Evolutionary conservation across 35 echinoderm and acorn worm species (phyloP), one percentile per base, ranked within the genome.

Genomic region (Ophioderma brevispina): DNA sequence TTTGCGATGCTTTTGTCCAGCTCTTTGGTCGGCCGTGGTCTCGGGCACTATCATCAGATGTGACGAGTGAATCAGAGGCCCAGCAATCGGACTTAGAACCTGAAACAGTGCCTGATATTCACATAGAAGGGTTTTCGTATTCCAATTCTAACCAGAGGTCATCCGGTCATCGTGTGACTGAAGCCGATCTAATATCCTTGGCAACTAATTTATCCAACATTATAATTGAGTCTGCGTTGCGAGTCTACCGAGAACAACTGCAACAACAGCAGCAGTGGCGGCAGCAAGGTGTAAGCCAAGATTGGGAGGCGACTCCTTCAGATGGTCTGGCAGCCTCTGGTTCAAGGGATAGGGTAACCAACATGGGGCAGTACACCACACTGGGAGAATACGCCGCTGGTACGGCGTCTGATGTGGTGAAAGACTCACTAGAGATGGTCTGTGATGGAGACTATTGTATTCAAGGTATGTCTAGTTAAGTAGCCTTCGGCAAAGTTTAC

Each of bases 171-270:
- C 6, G 59, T 37, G 78, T 87, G 1, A 89, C 87, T 17, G 94
- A 96, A 81, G 75, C 83, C 34, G 94, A 96, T 55, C 82, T 96
- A 0, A 79, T 96, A 19, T 89, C 86, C 43, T 50, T 96, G 32
- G 94, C 94, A 32, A 84, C 94, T 39, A 96, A 96, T 78, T 82
- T 96, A 23, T 91, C 94, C 18, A 96, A 96, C 64, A 81, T 82
- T 0, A 96, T 96, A 21, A 86, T 96, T 31, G 94, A 96, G 38
- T 92, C 91, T n/a, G 94, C 94, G 8, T n/a, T 96, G 36, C 50
- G 75, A 70, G 80, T 89, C 0, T 96, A 92, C 79, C 64, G 83
- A 41, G 92, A 92, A 50, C 86, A 96, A 49, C 52, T 87, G 36
- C 38, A 89, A 56, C 64, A 42, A 30, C 21, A 52, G 52, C 35